These are phyloP conservation scores for Acipenser oxyrinchus DNA, from an alignment of 2,797 vertebrate genomes.

Conservation along the genomic window DNA sequence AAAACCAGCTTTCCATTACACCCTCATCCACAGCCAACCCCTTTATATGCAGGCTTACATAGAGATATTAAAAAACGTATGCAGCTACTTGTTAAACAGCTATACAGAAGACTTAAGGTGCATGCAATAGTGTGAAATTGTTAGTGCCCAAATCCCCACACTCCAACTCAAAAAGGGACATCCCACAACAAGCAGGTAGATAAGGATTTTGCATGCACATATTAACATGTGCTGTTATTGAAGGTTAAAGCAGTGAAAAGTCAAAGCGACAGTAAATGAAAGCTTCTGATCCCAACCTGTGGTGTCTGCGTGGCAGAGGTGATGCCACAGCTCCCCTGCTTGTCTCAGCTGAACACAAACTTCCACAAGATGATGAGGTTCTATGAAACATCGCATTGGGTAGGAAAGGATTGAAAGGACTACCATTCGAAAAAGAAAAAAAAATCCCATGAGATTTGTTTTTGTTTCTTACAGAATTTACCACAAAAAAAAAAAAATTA, in stretches of 20 bases:
- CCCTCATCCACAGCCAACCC: too few relatives aligned
- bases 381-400: slow-evolving; percentile 81
- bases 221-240: not conserved
- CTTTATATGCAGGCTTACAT: too few relatives aligned
- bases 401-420: slow-evolving; percentile 78
- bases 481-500: too few relatives aligned
- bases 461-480: too few relatives aligned
- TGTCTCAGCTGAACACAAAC: slow-evolving; percentile 95
- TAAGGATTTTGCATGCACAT: slow-evolving; percentile 33
- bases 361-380: slow-evolving; percentile 96
- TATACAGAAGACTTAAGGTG: slow-evolving; percentile 15
- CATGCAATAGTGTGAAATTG: slow-evolving; percentile 17
- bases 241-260: slow-evolving; percentile 12
- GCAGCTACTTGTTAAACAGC: too few relatives aligned
- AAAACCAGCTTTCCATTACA: too few relatives aligned
- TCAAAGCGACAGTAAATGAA: slow-evolving; percentile 39
- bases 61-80: too few relatives aligned
- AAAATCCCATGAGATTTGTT: too few relatives aligned
- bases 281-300: slow-evolving; percentile 86
- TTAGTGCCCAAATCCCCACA: slow-evolving; percentile 7
- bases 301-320: slow-evolving; percentile 70
- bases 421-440: slow-evolving; percentile 35
- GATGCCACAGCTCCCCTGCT: slow-evolving; percentile 81
- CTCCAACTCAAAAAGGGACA: slow-evolving; percentile 11
- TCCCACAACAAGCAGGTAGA: slow-evolving; percentile 21